Percentiles rank a stretch among this genome's conserved stretches.
phyloP scores from a whole-genome alignment of 2,888 invertebrate genomes.

The Coelogynopora nodosa region DNA sequence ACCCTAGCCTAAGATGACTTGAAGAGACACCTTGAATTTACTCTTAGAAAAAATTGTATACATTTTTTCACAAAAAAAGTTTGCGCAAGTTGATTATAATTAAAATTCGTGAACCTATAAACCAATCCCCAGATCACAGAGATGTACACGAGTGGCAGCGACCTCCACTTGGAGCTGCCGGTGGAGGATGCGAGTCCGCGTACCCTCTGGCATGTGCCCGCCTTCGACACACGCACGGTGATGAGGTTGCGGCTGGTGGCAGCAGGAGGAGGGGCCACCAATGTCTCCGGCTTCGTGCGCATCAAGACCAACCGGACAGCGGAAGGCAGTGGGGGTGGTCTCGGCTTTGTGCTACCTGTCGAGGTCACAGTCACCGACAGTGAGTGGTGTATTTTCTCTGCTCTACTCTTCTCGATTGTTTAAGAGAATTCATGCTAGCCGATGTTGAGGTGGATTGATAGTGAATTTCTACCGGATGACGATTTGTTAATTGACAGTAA shows the following conservation, averaged over 20 bases:
- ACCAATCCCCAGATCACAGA: slow-evolving; percentile 65
- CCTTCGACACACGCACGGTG: slow-evolving; percentile 79
- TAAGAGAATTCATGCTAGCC: too few species aligned
- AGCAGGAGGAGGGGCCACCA: slow-evolving; percentile 71
- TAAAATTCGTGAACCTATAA: too few species aligned
- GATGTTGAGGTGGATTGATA: too few species aligned
- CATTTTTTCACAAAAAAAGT: too few species aligned
- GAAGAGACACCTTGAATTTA: too few species aligned
- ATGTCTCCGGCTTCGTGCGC: slow-evolving; percentile 79
- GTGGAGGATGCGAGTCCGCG: slow-evolving; percentile 54
- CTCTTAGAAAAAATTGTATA: too few species aligned
- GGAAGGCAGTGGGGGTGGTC: slow-evolving; percentile 61
- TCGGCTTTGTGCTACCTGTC: slow-evolving; percentile 71
- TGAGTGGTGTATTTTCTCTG: slow-evolving; percentile 49
- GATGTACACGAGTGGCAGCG: slow-evolving; percentile 74
- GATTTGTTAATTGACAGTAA: too few species aligned
- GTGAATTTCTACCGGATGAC: too few species aligned
- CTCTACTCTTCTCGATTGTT: too few species aligned
- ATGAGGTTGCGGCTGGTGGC: slow-evolving; percentile 76
- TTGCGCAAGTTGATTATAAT: too few species aligned
- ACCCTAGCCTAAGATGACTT: too few species aligned
- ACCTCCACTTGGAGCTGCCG: slow-evolving; percentile 76
- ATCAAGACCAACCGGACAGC: slow-evolving; percentile 68
- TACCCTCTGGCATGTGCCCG: slow-evolving; percentile 80
- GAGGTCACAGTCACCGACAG: slow-evolving; percentile 74